Percentiles rank a stretch among this genome's conserved stretches.
phyloP scores from a whole-genome alignment of 2,797 vertebrate species.

The Phoebastria nigripes region DNA sequence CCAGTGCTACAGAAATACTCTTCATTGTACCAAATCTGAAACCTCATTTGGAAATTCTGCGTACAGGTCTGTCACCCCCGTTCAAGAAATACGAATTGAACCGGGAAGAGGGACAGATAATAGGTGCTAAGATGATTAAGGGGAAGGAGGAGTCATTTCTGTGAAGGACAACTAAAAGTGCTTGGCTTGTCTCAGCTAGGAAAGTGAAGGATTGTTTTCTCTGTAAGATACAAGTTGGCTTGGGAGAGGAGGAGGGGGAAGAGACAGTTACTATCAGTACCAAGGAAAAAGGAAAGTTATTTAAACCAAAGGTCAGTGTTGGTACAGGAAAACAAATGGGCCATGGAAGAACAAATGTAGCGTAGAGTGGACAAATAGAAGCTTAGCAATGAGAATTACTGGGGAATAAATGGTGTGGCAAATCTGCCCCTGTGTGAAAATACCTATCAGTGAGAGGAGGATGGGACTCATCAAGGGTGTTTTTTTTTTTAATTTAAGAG shows the following conservation, averaged over 20 bases:
- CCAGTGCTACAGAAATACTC: not conserved
- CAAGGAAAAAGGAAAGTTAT: not conserved
- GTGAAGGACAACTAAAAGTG: not conserved
- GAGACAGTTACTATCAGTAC: not conserved
- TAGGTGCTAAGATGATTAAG: not conserved
- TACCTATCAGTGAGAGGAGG: not conserved
- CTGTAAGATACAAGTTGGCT: not conserved
- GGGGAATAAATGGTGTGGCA: not conserved
- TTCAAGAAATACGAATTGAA: not conserved
- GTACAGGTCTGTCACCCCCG: fast-evolving
- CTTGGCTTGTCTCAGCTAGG: not conserved
- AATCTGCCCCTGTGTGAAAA: not conserved
- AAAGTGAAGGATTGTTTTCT: not conserved
- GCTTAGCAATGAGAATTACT: not conserved
- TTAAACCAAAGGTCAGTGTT: not conserved
- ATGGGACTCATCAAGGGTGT: not conserved
- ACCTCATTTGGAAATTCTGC: not conserved
- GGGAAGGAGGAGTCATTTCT: not conserved
- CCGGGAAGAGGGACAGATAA: not conserved
- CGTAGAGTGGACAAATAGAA: fast-evolving
- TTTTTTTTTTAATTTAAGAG: not conserved
- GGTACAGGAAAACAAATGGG: not conserved
- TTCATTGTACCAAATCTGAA: not conserved
- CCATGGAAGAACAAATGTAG: not conserved
- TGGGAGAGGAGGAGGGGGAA: not conserved